Conservation (phyloP, 2,888 invertebrate genomes). For the Leptarthrus brevirostris region DNA sequence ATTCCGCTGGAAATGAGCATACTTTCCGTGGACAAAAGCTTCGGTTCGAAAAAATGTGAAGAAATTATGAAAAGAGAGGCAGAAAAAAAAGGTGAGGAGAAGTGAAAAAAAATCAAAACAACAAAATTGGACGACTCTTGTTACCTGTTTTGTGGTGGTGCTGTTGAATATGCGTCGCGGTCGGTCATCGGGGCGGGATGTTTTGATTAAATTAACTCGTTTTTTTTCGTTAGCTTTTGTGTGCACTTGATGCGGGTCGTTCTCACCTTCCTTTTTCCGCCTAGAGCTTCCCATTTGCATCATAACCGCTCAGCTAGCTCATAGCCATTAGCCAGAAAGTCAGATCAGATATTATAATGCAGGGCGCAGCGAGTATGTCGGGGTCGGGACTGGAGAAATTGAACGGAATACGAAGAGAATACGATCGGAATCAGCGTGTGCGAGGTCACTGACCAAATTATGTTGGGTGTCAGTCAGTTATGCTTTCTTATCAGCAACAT, state of each 20-base stretch:
- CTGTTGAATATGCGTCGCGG: constrained; percentile 3
- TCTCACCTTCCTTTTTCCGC: constrained; percentile 41
- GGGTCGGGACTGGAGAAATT: constrained; percentile 12
- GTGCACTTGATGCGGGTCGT: constrained; percentile 15
- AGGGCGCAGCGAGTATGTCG: too few species aligned
- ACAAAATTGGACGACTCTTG: constrained; percentile 7
- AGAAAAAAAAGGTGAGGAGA: neutral
- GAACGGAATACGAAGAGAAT: constrained; percentile 42
- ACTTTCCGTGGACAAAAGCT: neutral
- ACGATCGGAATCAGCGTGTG: constrained; percentile 19
- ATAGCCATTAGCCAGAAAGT: too few species aligned
- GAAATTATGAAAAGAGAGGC: constrained; percentile 30
- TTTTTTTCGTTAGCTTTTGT: constrained; percentile 21
- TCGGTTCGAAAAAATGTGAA: constrained; percentile 2
- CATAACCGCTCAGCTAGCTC: neutral
- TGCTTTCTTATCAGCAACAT: neutral
- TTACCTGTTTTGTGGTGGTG: constrained; percentile 27
- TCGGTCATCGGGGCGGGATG: constrained; percentile 46
- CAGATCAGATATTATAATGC: too few species aligned
- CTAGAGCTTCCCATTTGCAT: constrained; percentile 7
- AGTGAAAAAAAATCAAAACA: neutral
- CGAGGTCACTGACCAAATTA: constrained; percentile 45
- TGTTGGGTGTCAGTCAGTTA: constrained; percentile 37
- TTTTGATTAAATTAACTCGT: constrained; percentile 44
- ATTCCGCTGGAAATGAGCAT: neutral